Evolutionary conservation across 2,888 invertebrate species (phyloP), one percentile per base, ranked within the genome.

Genomic region (Lagria hirta): DNA sequence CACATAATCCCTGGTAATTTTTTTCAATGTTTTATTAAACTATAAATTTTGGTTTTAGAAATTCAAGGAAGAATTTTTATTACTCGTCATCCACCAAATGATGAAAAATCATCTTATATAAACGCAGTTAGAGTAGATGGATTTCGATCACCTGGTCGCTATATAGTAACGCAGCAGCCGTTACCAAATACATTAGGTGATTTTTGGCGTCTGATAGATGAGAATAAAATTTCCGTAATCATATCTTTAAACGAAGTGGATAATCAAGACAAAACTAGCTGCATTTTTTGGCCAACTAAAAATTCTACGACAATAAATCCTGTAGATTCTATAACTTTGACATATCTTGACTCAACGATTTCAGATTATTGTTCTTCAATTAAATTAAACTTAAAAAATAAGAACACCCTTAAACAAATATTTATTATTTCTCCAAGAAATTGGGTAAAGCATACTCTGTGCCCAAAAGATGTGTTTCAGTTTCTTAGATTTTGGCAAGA

Each of bases 201-300:
- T 56, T 75, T 75, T 46, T 75, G 75, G 75, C 64, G 74, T 48
- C 58, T 75, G 60, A 54, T 74, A 0, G 55, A 62, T 2, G 72
- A 74, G 36, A 60, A 67, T 17, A 61, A 69, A 33, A 57, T 68
- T n/a, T 60, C 63, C 26, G 58, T 70, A 1, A 65, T 75, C 15
- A 54, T 75, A 1, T 66, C 69, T 22, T 49, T 75, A 6, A 73
- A 75, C 43, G 61, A 61, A n/a, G 62, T 70, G 4, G 58, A 70
- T 48, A 32, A 51, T 8, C 49, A 61, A 2, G 68, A 74, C 47
- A 32, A 64, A 65, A 63, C 63, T 2, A 62, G 60, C 16, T 64
- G 65, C 13, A 30, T 52, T 2, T 53, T 69, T 17, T 60, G 52
- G 46, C 57, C 62, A n/a, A 56, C 56, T 1, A 47, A 51, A 11